phyloP scores from a whole-genome alignment of 2,888 invertebrate species.

The Agriopis aurantiaria region DNA sequence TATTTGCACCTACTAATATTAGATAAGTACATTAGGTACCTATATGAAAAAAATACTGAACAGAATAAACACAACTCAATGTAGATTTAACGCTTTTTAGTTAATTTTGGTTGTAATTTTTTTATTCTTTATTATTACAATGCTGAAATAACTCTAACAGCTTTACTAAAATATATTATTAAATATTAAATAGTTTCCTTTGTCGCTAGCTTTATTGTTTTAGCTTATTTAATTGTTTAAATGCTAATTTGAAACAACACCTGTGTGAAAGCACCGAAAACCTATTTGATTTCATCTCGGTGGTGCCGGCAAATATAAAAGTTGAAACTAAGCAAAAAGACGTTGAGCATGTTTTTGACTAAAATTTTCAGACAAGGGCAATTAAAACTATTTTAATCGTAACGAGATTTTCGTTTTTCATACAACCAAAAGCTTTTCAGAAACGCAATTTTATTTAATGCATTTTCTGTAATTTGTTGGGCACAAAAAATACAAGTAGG shows the following conservation, averaged over 20 bases:
- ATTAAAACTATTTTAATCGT: constrained; percentile 27
- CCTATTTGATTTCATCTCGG: not conserved
- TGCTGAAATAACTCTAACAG: too few relatives aligned
- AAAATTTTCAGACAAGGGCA: constrained; percentile 7
- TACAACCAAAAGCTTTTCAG: constrained; percentile 9
- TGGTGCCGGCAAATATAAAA: not conserved
- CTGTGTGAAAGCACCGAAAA: constrained; percentile 15
- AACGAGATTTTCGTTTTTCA: constrained; percentile 23
- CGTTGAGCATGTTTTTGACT: constrained; percentile 11
- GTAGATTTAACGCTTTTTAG: too few relatives aligned
- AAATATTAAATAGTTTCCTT: not conserved
- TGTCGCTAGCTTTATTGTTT: not conserved
- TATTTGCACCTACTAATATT: too few relatives aligned
- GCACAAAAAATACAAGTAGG: too few relatives aligned
- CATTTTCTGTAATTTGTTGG: not conserved
- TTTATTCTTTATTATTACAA: too few relatives aligned
- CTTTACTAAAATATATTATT: too few relatives aligned
- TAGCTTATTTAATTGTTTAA: not conserved
- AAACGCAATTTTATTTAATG: not conserved
- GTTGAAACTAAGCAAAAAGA: constrained; percentile 5
- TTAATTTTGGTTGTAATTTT: too few relatives aligned
- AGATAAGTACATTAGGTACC: too few relatives aligned
- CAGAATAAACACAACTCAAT: too few relatives aligned
- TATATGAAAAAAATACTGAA: too few relatives aligned
- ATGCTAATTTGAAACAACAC: constrained; percentile 7